Conservation (phyloP, 1,140 invertebrate species). For the Protaetia brevitarsis region DNA sequence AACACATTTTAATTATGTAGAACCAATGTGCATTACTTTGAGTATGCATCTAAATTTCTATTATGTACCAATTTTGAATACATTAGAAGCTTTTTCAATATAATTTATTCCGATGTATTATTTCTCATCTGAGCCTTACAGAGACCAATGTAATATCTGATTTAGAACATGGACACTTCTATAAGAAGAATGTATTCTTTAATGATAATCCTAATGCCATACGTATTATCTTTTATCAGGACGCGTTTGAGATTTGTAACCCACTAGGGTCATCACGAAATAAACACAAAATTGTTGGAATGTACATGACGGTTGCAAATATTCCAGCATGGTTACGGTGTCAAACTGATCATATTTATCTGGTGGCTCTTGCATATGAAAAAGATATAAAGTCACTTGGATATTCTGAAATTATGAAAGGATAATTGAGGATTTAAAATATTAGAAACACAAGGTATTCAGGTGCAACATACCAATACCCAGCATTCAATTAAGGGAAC, state of each 20-base stretch:
- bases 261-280: conserved; percentile 40
- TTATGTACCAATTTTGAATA: conserved; percentile 37
- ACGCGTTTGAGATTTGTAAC: conserved; percentile 46
- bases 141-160: conserved; percentile 35
- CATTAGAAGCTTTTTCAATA: conserved; percentile 34
- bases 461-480: neutral
- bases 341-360: conserved; percentile 36
- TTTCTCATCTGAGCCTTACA: conserved; percentile 21
- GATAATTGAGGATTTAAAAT: conserved; percentile 40
- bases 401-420: conserved; percentile 39
- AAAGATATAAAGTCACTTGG: conserved; percentile 32
- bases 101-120: conserved; percentile 30
- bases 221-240: conserved; percentile 45
- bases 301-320: conserved; percentile 44
- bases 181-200: conserved; percentile 41
- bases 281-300: conserved; percentile 44
- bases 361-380: conserved; percentile 41
- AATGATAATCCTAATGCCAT: conserved; percentile 35
- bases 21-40: conserved; percentile 22
- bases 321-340: conserved; percentile 6
- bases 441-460: conserved; percentile 38
- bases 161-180: conserved; percentile 41
- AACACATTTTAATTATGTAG: conserved; percentile 34
- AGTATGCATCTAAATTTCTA: conserved; percentile 34
- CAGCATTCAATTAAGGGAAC: conserved; percentile 21